Conservation (phyloP, 2,888 invertebrate genomes). For the Sepioteuthis lessoniana region DNA sequence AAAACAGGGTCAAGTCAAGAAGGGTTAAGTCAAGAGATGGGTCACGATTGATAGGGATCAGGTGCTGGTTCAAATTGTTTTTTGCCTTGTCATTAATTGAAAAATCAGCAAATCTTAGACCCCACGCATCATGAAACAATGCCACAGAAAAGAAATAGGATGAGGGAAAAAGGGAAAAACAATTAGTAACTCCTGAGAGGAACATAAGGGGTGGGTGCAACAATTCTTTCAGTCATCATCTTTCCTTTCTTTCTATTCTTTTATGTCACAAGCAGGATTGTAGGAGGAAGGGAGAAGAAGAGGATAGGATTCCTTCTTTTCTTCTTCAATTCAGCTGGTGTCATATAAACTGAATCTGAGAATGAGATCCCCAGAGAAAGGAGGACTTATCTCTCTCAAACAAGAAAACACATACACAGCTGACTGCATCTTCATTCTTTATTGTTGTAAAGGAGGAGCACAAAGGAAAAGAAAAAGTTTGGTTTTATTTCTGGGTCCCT, state of each 20-base stretch:
- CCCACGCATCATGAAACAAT: slow-evolving; percentile 13
- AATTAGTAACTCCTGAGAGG: neutral
- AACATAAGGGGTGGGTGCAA: neutral
- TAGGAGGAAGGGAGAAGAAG: too few species aligned
- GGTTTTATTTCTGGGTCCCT: neutral
- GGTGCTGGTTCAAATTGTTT: neutral
- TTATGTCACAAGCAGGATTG: neutral
- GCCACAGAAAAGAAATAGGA: neutral
- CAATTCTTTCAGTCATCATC: neutral
- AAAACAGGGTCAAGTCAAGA: neutral
- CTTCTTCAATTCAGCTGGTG: neutral
- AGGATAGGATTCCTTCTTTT: neutral
- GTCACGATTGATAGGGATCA: neutral
- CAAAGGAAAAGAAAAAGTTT: neutral
- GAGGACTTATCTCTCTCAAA: neutral
- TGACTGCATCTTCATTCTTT: neutral
- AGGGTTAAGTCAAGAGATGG: neutral
- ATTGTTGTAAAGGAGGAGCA: slow-evolving; percentile 33
- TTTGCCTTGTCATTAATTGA: neutral
- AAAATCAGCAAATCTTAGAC: slow-evolving; percentile 18
- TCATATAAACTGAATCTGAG: neutral
- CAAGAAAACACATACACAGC: neutral
- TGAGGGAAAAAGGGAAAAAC: neutral
- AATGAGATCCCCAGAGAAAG: neutral
- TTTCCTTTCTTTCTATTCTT: neutral